A percentile compares a stretch with the other conserved stretches of the same genome.
These are phyloP conservation scores for Diceros bicornis DNA, from an alignment of 2,797 vertebrate species.

Conservation along the genomic window DNA sequence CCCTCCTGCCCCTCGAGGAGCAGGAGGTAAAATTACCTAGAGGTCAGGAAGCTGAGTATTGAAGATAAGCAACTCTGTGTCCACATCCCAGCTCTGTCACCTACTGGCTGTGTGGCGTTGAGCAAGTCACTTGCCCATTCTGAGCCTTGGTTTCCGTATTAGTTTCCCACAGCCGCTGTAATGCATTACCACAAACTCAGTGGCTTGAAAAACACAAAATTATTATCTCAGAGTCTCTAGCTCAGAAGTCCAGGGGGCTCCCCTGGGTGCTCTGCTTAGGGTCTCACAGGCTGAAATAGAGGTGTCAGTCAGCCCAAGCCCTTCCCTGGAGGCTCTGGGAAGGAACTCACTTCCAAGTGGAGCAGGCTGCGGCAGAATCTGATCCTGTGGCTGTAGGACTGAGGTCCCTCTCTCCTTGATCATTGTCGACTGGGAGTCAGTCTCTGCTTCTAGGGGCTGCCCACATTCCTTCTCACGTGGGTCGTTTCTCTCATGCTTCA, in stretches of 20 bases:
- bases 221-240: background rate
- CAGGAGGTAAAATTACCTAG: background rate
- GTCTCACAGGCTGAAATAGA: background rate
- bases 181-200: background rate
- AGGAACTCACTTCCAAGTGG: background rate
- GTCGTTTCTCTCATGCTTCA: background rate
- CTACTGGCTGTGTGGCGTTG: background rate
- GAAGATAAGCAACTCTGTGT: background rate
- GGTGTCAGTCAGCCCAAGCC: background rate
- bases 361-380: background rate
- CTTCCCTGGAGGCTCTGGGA: background rate
- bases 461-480: background rate
- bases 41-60: background rate
- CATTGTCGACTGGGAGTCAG: background rate
- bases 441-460: background rate
- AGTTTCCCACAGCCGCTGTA: background rate
- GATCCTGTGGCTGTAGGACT: background rate
- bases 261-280: background rate
- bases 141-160: background rate
- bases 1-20: background rate
- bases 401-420: background rate
- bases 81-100: background rate
- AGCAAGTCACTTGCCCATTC: background rate
- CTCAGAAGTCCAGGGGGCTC: background rate
- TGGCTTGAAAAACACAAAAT: background rate